Conservation (phyloP, 2,797 vertebrate genomes). For the Trichosurus vulpecula region DNA sequence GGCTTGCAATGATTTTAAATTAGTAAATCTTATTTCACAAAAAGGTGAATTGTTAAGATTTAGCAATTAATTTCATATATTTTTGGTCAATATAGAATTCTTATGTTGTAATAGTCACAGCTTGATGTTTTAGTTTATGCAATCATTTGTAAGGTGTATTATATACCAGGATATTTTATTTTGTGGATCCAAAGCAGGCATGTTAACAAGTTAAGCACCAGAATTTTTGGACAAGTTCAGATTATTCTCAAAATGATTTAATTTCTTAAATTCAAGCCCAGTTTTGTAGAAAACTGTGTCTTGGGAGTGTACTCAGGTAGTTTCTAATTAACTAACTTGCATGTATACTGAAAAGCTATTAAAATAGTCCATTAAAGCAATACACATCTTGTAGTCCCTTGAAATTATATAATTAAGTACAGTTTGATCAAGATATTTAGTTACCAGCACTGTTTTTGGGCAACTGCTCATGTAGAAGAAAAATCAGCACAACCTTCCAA, state of each 20-base stretch:
- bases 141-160: background rate
- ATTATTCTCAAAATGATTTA: conserved; percentile 37
- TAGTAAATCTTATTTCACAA: background rate
- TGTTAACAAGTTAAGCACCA: background rate
- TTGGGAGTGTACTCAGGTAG: conserved; percentile 10
- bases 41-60: background rate
- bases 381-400: conserved; percentile 28
- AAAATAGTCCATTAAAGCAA: conserved; percentile 23
- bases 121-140: background rate
- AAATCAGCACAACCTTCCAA: conserved; percentile 61
- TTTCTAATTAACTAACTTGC: conserved; percentile 48
- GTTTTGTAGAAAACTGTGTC: background rate
- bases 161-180: background rate
- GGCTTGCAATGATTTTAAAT: background rate
- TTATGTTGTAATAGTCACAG: background rate
- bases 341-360: conserved; percentile 5
- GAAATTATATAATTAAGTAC: conserved; percentile 4
- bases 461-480: conserved; percentile 39
- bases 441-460: conserved; percentile 44
- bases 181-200: background rate
- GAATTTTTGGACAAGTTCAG: conserved; percentile 23
- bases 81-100: conserved; percentile 16
- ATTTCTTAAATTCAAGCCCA: conserved; percentile 56
- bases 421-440: conserved; percentile 39
- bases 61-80: conserved; percentile 9